Conservation (phyloP, 2,113 vertebrate species). For the Trogon melanurus region DNA sequence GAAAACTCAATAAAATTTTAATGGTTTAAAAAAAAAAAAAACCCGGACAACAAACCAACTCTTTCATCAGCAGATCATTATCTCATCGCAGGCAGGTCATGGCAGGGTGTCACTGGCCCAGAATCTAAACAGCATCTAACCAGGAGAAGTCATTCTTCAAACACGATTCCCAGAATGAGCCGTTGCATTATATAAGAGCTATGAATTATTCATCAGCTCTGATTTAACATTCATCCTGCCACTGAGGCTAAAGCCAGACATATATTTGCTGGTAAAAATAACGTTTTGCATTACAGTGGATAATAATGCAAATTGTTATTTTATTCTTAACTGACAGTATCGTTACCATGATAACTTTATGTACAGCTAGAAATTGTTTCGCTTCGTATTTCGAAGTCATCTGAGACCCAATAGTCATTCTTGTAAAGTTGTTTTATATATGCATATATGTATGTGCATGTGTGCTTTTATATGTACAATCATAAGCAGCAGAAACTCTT, state of each 20-base stretch:
- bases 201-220: conserved; percentile 48
- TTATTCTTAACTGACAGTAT: conserved; percentile 6
- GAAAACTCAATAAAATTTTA: conserved; percentile 32
- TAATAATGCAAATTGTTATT: conserved; percentile 21
- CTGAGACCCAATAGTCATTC: background rate
- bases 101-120: background rate
- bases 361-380: background rate
- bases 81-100: conserved; percentile 27
- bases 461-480: background rate
- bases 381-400: background rate
- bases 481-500: background rate
- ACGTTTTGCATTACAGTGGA: background rate
- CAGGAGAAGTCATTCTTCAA: conserved; percentile 48
- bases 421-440: background rate
- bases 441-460: accelerated
- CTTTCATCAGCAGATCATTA: conserved; percentile 42
- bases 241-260: background rate
- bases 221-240: conserved; percentile 39
- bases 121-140: conserved; percentile 29
- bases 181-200: conserved; percentile 32
- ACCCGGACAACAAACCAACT: background rate
- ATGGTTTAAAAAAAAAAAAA: background rate
- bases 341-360: background rate
- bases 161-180: conserved; percentile 13
- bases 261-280: conserved; percentile 34